Conservation (phyloP, 1,140 invertebrate genomes). For the Scaptomyza pallida region DNA sequence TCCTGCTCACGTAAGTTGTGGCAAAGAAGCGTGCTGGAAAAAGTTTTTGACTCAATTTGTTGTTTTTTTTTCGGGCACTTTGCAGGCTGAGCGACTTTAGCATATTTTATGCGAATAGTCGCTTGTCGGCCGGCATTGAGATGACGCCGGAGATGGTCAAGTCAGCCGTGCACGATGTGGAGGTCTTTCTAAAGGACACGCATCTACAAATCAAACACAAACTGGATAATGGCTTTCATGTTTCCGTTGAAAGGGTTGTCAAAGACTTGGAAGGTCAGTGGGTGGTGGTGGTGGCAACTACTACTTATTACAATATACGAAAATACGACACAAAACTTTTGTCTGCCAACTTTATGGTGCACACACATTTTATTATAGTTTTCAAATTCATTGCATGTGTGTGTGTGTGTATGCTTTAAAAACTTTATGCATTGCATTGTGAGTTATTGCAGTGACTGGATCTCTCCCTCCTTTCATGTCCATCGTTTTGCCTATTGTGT, state of each 20-base stretch:
- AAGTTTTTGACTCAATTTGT: slow-evolving; percentile 5
- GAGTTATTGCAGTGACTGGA: slow-evolving; percentile 44
- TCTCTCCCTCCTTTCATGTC: not conserved
- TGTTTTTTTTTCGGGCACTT: too few relatives aligned
- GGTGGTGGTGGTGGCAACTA: not conserved
- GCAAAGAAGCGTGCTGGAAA: not conserved
- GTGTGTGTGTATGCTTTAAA: slow-evolving; percentile 53
- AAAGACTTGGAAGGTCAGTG: slow-evolving; percentile 87
- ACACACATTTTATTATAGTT: slow-evolving; percentile 57
- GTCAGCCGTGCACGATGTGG: slow-evolving; percentile 86
- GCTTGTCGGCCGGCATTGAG: slow-evolving; percentile 85
- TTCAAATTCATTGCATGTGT: slow-evolving; percentile 35
- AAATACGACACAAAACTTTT: slow-evolving; percentile 34
- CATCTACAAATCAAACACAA: slow-evolving; percentile 86
- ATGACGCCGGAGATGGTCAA: slow-evolving; percentile 85
- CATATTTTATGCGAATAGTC: slow-evolving; percentile 87
- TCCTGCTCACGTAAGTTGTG: slow-evolving; percentile 84
- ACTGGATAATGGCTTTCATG: slow-evolving; percentile 86
- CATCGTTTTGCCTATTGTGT: not conserved
- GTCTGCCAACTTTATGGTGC: slow-evolving; percentile 63
- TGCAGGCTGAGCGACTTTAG: slow-evolving; percentile 78
- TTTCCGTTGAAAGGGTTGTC: slow-evolving; percentile 86
- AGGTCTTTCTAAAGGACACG: slow-evolving; percentile 86
- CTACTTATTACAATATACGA: not conserved
- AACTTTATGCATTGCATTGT: slow-evolving; percentile 61